Base-by-base conservation (phyloP, 2,113 vertebrate species). In the Dendropsophus ebraccatus region DNA sequence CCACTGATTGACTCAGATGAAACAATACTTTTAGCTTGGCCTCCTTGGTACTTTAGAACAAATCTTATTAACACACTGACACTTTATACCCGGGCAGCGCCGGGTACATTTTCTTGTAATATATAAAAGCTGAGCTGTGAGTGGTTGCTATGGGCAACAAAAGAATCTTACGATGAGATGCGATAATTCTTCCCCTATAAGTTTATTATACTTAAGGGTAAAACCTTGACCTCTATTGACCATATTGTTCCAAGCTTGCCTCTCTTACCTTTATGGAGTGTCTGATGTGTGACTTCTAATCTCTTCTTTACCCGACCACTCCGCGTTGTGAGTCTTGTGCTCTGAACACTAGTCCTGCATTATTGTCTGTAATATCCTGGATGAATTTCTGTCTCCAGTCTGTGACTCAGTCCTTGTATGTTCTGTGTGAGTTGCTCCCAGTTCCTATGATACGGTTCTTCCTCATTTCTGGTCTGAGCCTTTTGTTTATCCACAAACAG, bases 401-500 rank as follows among this genome's bases (percentile, higher is more conserved):
- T n/a, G 4, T 50, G 49, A 35, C 5, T 58, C 19, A 23, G 25
- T 37, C 52, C 52, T 73, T 74, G 2, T 50, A 5, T 54, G 81
- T 37, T 72, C 30, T n/a, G 11, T 49, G 41, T 69, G 54, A 62
- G 23, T 47, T 58, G 49, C 9, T 62, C 72, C 16, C 54, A n/a
- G 83, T 45, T 54, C 72, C 67, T 86, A 73, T 73, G 49, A 17
- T 60, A 60, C 28, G 25, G 58, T 49, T 81, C 67, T 87, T 87
- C 85, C 85, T 87, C 78, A 58, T 81, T 81, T 87, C 52, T 73
- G 49, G 35, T 28, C 50, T 81, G 13, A 80, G 62, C 49, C 73
- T 25, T 76, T 85, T 87, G 85, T 87, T 87, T 87, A 81, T 21
- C 85, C 85, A 81, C 85, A 87, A 87, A 87, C 85, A 87, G 5